Base-by-base conservation (phyloP, 2,888 invertebrate species). In the Malachius bipustulatus region DNA sequence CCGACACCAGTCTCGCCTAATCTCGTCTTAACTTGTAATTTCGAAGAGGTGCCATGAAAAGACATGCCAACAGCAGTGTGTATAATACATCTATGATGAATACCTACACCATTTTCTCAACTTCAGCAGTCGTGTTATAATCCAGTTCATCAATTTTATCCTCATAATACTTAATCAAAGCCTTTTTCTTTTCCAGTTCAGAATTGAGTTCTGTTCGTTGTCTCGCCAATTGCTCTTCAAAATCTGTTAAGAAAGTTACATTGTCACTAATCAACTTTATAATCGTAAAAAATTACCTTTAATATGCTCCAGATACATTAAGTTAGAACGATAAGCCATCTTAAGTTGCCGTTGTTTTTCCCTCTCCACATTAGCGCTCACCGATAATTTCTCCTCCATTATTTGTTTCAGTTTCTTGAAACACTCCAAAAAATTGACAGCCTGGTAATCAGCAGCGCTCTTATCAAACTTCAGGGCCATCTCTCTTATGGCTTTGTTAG, bases 31-130 rank as follows among this genome's bases (percentile, higher is more conserved):
- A n/a, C n/a, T n/a, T n/a, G n/a, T n/a, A n/a, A n/a, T n/a, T n/a
- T n/a, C n/a, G n/a, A n/a, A n/a, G n/a, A n/a, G n/a, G n/a, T n/a
- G n/a, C n/a, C 41, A 40, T 30, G 31, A 8, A 9, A 15, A 15
- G 11, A 4, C 11, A 4, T 28, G n/a, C 11, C 10, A 10, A 8
- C 65, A 66, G 28, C 49, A 32, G 2, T 48, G 41, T 47, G 63
- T 53, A 9, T 56, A 26, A 4, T 12, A 26, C 30, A 34, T 24
- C 28, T 26, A n/a, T n/a, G n/a, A 24, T 28, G 11, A 4, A 28
- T 32, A 32, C 36, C 14, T 28, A 53, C 48, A 54, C 37, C 16
- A 38, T 46, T 33, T 44, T 47, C 8, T 41, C 42, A 4, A 51
- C 48, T 1, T 43, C 44, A 2, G 38, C 32, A 34, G 46, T 32